Evolutionary conservation across 2,797 vertebrate species (phyloP), one percentile per base, ranked within the genome.

Genomic region (Graptemys geographica): DNA sequence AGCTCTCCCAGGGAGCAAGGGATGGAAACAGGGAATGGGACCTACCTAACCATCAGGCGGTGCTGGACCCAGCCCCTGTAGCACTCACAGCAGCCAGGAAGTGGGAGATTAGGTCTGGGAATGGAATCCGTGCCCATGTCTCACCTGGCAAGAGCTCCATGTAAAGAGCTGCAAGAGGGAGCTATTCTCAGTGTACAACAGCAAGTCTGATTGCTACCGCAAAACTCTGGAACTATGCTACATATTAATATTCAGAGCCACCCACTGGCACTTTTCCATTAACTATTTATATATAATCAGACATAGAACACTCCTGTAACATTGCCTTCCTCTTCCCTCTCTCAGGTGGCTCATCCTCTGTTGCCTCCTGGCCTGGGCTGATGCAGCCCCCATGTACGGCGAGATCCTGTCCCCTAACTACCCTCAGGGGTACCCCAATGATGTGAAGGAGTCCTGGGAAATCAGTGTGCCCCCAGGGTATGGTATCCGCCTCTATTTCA

Each of bases 401-500:
- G 97, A 98, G 96, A 95, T 99, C 96, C 97, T 98, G 33, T 99
- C 99, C 90, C 99, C 99, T 25, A 99, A 98, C 79, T 99, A 99
- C 89, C 99, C 99, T 76, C 98, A 93, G 80, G 98, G 98, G 3
- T 99, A 99, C 94, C 97, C 97, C 47, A 98, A 99, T 51, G 94
- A 99, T 19, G 33, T 96, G 49, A 96, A 96, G 21, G 12, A 98
- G 79, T 98, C 98, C 8, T 99, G 99, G 99, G 97, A 98, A 87
- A 97, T 99, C 86, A 98, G 98, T 79, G 99, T 99, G 55, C 98
- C 98, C 1, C 86, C 92, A 0, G 99, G 99, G 79, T 98, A 99
- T 25, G 98, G 96, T n/a, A 97, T 99, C 84, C 98, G 52, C 47
- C 98, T 99, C 92, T 98, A 98, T 84, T 98, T 99, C 96, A 98